A percentile compares a stretch with the other conserved stretches of the same genome.
phyloP scores from a whole-genome alignment of 2,797 vertebrate genomes.

The Podarcis siculus region DNA sequence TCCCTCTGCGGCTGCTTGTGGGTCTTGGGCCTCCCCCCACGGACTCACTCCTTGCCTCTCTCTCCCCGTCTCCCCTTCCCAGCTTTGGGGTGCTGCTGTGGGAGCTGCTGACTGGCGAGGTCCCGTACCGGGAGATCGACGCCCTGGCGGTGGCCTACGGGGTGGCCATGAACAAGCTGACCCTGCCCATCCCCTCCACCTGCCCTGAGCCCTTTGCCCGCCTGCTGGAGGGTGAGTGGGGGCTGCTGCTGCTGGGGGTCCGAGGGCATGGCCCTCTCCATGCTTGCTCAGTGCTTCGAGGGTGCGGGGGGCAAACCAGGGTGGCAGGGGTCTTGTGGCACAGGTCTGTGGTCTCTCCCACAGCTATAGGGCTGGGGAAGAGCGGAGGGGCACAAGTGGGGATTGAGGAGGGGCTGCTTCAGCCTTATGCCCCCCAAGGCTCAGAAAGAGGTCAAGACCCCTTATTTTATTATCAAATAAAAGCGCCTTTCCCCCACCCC shows the following conservation, averaged over 20 bases:
- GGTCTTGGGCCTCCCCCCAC: background rate
- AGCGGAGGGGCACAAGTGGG: too few relatives aligned
- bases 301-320: background rate
- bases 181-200: constrained; percentile 91
- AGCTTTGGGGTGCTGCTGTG: constrained; percentile 93
- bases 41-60: background rate
- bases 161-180: constrained; percentile 93
- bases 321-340: background rate
- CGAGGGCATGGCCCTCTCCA: fast-evolving
- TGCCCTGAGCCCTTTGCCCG: constrained; percentile 91
- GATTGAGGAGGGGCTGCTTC: too few relatives aligned
- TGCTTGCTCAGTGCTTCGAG: background rate
- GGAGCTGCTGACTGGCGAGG: constrained; percentile 93
- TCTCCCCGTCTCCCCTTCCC: background rate
- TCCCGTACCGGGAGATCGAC: constrained; percentile 92
- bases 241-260: too few relatives aligned
- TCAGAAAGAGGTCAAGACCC: too few relatives aligned
- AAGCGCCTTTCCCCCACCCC: too few relatives aligned
- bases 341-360: too few relatives aligned
- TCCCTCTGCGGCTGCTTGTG: background rate
- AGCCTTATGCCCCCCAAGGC: too few relatives aligned
- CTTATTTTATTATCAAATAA: too few relatives aligned
- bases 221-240: constrained; percentile 85
- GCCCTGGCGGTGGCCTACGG: constrained; percentile 91
- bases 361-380: background rate